Base-by-base conservation (phyloP, 2,888 invertebrate species). In the Watsonalla binaria region DNA sequence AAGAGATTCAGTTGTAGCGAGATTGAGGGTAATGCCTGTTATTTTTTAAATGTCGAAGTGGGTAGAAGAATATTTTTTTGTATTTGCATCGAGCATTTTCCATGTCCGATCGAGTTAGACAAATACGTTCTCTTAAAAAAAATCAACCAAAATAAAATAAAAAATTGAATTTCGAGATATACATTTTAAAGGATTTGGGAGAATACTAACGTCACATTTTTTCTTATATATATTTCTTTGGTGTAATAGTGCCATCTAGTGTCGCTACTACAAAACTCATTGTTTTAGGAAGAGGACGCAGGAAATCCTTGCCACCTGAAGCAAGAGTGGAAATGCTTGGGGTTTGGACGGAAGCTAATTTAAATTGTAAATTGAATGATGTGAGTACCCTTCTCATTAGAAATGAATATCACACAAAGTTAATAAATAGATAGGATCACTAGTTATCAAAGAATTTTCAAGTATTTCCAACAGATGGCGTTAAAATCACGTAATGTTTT, bases 321-420 rank as follows among this genome's bases (percentile, higher is more conserved):
- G 81, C 82, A 4, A 80, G 74, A 54, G 85, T 90, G 6, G 89
- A 90, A 73, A 89, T 90, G 90, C 80, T 90, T 35, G 90, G 90
- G 45, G 78, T 88, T 15, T 90, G 90, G 90, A 90, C 90, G 5
- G 90, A 90, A 72, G 86, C 90, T 2, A 90, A 90, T 70, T 66
- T 91, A 24, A 91, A 91, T 68, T 89, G 90, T 60, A 91, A 91
- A 78, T 73, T 91, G 45, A 91, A 91, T 55, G 91, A 91, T 73
- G 91, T 90, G 71, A 78, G 82, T 71, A 51, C 24, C 37, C 2
- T 24, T 2, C 24, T 24, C 4, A 24, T 24, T 24, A 24, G 4
- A 24, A 24, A 24, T 2, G 24, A 2, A 24, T 24, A 24, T 24
- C 24, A 24, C 24, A n/a, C 46, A 7, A 15, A 11, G 2, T 37